phyloP scores from a whole-genome alignment of 2,888 invertebrate genomes.

The Stenodera caucasica region DNA sequence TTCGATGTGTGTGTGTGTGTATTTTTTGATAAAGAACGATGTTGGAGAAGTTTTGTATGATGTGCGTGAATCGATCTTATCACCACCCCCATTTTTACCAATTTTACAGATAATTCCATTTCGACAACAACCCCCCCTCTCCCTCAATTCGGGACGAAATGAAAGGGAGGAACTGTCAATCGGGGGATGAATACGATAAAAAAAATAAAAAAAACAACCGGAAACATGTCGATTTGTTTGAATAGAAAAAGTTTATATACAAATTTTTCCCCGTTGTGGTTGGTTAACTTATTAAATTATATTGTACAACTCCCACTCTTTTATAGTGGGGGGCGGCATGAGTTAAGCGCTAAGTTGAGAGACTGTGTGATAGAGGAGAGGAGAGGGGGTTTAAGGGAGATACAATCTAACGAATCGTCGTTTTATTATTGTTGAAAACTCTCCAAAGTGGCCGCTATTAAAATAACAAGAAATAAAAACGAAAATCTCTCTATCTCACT shows the following conservation, averaged over 20 bases:
- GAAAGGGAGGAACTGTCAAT: too few relatives aligned
- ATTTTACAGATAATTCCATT: constrained; percentile 1
- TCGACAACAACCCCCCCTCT: neutral
- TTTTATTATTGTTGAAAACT: too few relatives aligned
- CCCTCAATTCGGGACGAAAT: too few relatives aligned
- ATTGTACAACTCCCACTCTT: neutral
- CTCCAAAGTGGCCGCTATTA: neutral
- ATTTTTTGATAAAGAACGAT: neutral
- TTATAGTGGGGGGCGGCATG: neutral
- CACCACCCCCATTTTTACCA: neutral
- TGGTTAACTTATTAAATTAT: constrained; percentile 2
- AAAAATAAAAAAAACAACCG: neutral
- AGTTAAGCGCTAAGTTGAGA: too few relatives aligned
- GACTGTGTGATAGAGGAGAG: too few relatives aligned
- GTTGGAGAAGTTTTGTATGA: constrained; percentile 9
- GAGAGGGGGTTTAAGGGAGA: too few relatives aligned
- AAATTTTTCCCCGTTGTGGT: neutral
- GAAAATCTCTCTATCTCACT: neutral
- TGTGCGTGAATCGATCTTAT: constrained; percentile 8
- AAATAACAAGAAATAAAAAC: neutral
- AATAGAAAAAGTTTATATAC: too few relatives aligned
- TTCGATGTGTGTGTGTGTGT: neutral
- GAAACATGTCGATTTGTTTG: neutral
- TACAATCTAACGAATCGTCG: too few relatives aligned
- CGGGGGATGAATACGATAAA: neutral